Evolutionary conservation across 2,888 invertebrate species (phyloP).

Genomic region (Candidula unifasciata): DNA sequence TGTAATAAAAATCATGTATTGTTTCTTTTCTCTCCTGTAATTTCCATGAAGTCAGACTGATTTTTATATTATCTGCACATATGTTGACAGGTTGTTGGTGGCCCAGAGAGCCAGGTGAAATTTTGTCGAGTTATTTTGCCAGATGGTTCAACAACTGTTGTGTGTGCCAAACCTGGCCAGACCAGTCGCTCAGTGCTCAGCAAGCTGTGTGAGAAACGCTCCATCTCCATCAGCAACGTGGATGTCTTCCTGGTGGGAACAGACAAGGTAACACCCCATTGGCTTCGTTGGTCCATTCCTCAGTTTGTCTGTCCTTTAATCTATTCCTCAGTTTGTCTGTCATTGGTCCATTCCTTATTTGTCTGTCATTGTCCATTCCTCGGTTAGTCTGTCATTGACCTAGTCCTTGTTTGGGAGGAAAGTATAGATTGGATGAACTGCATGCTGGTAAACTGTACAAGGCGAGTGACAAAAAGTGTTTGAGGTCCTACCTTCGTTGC

Average conservation of each 20-base stretch:
- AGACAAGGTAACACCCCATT: constrained; percentile 77
- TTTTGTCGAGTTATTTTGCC: constrained; percentile 85
- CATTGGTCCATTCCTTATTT: too few species aligned
- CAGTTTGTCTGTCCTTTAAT: too few species aligned
- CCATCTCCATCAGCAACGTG: constrained; percentile 87
- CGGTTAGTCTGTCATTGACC: too few species aligned
- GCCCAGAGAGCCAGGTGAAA: constrained; percentile 46
- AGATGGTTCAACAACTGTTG: constrained; percentile 94
- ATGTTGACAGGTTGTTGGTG: not conserved
- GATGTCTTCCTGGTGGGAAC: constrained; percentile 84
- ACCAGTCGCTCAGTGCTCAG: constrained; percentile 88
- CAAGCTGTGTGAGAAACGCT: constrained; percentile 89
- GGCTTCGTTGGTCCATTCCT: not conserved
- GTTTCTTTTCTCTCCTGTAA: too few species aligned
- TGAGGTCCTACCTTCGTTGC: too few species aligned
- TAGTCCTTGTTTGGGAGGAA: too few species aligned
- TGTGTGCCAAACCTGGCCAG: constrained; percentile 87
- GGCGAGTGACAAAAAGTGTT: too few species aligned
- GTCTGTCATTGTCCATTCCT: too few species aligned
- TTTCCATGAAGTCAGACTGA: too few species aligned
- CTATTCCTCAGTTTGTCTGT: not conserved
- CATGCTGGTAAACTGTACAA: too few species aligned
- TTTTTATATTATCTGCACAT: not conserved
- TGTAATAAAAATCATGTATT: too few species aligned
- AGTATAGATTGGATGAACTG: too few species aligned